These are phyloP conservation scores for Drosophila serrata DNA, from an alignment of 1,140 invertebrate genomes.

Conservation along the genomic window DNA sequence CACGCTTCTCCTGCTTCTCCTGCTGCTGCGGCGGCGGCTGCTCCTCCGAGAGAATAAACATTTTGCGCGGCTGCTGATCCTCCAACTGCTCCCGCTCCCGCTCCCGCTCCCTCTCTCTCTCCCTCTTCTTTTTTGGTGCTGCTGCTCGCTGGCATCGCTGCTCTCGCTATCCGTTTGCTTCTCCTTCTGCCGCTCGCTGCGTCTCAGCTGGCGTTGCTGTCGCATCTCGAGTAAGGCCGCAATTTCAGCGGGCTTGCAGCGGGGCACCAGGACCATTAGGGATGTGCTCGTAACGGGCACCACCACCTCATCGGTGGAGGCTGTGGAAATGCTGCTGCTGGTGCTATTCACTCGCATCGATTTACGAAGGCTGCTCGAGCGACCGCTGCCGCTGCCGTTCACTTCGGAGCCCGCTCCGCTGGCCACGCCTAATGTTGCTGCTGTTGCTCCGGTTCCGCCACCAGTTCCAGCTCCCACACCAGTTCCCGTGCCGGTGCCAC, in stretches of 20 bases:
- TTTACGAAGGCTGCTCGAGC: conserved; percentile 63
- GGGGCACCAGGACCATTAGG: conserved; percentile 57
- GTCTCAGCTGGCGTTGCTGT: conserved; percentile 63
- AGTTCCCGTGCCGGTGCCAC: not conserved
- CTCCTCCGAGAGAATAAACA: conserved; percentile 20
- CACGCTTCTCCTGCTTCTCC: conserved; percentile 55
- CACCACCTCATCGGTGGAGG: conserved; percentile 66
- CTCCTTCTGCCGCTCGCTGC: conserved; percentile 68
- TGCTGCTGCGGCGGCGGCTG: conserved; percentile 5
- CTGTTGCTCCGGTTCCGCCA: not conserved
- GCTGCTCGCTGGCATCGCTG: conserved; percentile 59
- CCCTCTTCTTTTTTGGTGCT: conserved; percentile 17
- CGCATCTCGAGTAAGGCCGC: conserved; percentile 51
- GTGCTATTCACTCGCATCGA: conserved; percentile 82
- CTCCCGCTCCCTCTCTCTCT: conserved; percentile 16
- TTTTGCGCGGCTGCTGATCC: conserved; percentile 34
- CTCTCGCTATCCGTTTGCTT: conserved; percentile 61
- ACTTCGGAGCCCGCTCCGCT: conserved; percentile 36
- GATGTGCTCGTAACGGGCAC: conserved; percentile 11
- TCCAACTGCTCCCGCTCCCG: conserved; percentile 16
- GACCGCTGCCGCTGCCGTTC: conserved; percentile 42
- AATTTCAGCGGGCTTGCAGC: conserved; percentile 64
- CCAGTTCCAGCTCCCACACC: not conserved
- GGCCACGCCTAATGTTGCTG: conserved; percentile 14
- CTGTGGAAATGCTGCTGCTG: conserved; percentile 81